phyloP scores from a whole-genome alignment of 2,888 invertebrate species.

The Nymphalis urticae region DNA sequence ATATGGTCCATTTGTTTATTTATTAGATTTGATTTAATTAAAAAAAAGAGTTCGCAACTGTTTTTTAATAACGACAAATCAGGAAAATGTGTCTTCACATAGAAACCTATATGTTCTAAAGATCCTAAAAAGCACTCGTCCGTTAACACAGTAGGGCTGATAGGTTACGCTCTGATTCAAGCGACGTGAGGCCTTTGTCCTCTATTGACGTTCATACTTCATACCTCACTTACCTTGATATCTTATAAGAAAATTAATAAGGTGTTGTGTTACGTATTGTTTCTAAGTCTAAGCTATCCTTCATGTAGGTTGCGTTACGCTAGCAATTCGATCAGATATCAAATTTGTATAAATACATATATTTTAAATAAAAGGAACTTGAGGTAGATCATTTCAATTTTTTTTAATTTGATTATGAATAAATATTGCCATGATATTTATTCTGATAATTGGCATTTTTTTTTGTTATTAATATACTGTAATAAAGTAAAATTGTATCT shows the following conservation, averaged over 20 bases:
- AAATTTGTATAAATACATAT: neutral
- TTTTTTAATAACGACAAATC: neutral
- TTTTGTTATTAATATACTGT: too few species aligned
- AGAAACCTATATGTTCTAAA: constrained; percentile 29
- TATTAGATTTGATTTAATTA: too few species aligned
- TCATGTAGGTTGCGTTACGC: constrained; percentile 4
- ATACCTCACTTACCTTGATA: constrained; percentile 26
- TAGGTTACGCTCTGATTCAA: constrained; percentile 36
- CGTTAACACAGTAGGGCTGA: constrained; percentile 32
- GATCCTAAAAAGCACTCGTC: constrained; percentile 29
- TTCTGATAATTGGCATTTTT: too few species aligned
- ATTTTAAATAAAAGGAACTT: too few species aligned
- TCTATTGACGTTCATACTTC: constrained; percentile 22
- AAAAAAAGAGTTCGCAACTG: too few species aligned
- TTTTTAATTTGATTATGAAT: too few species aligned
- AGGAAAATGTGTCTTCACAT: constrained; percentile 3
- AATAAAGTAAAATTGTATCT: too few species aligned
- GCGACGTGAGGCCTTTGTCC: constrained; percentile 31
- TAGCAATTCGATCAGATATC: neutral
- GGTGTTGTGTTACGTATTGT: constrained; percentile 2
- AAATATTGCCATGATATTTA: too few species aligned
- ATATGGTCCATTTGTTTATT: neutral
- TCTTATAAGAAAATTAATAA: constrained; percentile 17
- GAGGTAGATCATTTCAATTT: too few species aligned
- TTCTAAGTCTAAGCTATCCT: neutral